A percentile compares a stretch with the other conserved stretches of the same genome.
phyloP scores from a whole-genome alignment of 2,888 invertebrate genomes.

The Celastrina argiolus region DNA sequence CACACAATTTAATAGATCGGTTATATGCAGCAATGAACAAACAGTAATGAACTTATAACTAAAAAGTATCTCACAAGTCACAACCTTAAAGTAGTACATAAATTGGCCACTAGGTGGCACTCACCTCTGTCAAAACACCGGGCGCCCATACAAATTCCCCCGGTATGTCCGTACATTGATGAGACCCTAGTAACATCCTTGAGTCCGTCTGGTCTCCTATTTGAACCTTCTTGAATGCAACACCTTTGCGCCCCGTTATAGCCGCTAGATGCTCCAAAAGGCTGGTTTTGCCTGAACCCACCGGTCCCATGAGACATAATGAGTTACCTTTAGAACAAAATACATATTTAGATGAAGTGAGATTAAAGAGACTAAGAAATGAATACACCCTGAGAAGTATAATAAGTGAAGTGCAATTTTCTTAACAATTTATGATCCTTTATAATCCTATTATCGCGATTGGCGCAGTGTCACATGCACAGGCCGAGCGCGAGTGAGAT shows the following conservation, averaged over 20 bases:
- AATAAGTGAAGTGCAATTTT: no score
- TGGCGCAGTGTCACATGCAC: no score
- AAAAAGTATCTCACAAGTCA: no score
- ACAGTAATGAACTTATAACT: no score
- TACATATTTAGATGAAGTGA: not conserved
- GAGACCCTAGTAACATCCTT: slow-evolving; percentile 94
- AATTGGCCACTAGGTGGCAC: not conserved
- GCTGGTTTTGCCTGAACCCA: slow-evolving; percentile 96
- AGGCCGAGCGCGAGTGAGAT: no score
- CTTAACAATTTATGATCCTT: no score
- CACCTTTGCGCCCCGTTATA: slow-evolving; percentile 82
- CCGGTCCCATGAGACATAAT: slow-evolving; percentile 88
- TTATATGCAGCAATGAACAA: no score
- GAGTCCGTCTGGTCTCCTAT: slow-evolving; percentile 98
- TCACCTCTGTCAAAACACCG: slow-evolving; percentile 91
- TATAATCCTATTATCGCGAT: no score
- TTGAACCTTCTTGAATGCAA: slow-evolving; percentile 87
- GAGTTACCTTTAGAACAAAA: slow-evolving; percentile 68
- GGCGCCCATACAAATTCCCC: slow-evolving; percentile 98
- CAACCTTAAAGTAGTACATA: no score
- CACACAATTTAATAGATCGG: no score
- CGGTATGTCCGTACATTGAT: slow-evolving; percentile 96
- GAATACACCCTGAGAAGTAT: no score
- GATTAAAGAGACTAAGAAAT: no score
- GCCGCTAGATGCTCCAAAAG: slow-evolving; percentile 91